Evolutionary conservation across 2,113 vertebrate species (phyloP).

Genomic region (Eptesicus fuscus): DNA sequence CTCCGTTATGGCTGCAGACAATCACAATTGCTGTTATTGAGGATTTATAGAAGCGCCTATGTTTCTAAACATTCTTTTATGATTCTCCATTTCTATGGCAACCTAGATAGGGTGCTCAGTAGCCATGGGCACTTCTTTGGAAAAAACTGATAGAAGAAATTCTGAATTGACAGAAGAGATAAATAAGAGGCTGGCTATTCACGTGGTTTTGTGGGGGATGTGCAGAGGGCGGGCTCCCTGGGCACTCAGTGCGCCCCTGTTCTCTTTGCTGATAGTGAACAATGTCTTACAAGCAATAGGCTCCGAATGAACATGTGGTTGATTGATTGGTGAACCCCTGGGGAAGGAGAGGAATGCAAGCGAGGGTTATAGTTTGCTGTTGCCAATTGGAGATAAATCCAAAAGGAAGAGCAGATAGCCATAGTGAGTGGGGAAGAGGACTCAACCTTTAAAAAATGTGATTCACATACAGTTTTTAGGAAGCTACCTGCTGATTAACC

Average conservation of each 20-base stretch:
- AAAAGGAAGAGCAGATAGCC: not conserved
- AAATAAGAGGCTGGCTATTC: slow-evolving; percentile 25
- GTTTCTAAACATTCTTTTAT: slow-evolving; percentile 61
- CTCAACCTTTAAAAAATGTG: not conserved
- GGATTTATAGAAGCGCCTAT: slow-evolving; percentile 52
- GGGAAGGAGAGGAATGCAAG: slow-evolving; percentile 14
- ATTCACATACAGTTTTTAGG: not conserved
- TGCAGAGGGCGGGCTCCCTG: not conserved
- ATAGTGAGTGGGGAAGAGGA: not conserved
- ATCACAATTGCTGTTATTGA: slow-evolving; percentile 17
- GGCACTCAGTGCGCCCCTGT: not conserved
- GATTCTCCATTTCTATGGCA: slow-evolving; percentile 60
- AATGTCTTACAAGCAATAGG: slow-evolving; percentile 39
- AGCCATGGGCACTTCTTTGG: slow-evolving; percentile 33
- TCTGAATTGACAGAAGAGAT: slow-evolving; percentile 50
- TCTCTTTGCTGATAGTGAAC: slow-evolving; percentile 40
- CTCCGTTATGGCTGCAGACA: slow-evolving; percentile 39
- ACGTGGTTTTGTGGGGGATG: not conserved
- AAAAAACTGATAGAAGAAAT: slow-evolving; percentile 48
- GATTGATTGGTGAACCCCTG: slow-evolving; percentile 48
- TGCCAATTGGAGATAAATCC: slow-evolving; percentile 42
- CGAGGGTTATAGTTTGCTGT: slow-evolving; percentile 3
- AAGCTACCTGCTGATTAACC: not conserved
- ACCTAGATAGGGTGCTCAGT: slow-evolving; percentile 43
- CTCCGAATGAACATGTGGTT: slow-evolving; percentile 45